Evolutionary conservation across 2,113 vertebrate species (phyloP).

Genomic region (Oryzias curvinotus): DNA sequence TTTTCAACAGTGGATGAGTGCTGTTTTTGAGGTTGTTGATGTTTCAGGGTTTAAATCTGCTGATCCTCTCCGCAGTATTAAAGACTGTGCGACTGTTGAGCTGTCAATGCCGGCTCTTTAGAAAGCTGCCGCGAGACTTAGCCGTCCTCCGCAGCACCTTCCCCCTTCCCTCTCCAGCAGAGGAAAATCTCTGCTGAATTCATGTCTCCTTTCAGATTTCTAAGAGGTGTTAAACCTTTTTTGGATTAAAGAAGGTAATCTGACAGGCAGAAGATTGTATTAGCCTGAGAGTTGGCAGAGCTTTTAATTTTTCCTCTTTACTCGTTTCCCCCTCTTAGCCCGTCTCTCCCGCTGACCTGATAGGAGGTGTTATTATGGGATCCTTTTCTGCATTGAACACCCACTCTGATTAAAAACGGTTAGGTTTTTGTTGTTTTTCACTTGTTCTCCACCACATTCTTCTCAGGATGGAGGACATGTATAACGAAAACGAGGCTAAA

Average conservation of each 20-base stretch:
- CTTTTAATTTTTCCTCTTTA: slow-evolving; percentile 73
- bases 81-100: slow-evolving; percentile 37
- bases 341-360: slow-evolving; percentile 64
- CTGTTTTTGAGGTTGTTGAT: slow-evolving; percentile 6
- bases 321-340: slow-evolving; percentile 48
- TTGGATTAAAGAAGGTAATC: slow-evolving; percentile 81
- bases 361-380: slow-evolving; percentile 71
- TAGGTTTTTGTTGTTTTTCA: no score
- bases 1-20: background rate
- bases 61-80: slow-evolving; percentile 53
- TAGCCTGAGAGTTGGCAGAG: slow-evolving; percentile 75
- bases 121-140: slow-evolving; percentile 64
- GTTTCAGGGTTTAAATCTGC: slow-evolving; percentile 14
- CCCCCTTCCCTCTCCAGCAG: slow-evolving; percentile 51
- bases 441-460: no score
- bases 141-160: slow-evolving; percentile 50
- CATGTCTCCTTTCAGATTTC: slow-evolving; percentile 76
- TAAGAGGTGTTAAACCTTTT: slow-evolving; percentile 79
- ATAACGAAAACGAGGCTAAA: no score
- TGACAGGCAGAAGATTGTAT: slow-evolving; percentile 81
- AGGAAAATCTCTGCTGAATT: slow-evolving; percentile 74
- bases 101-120: slow-evolving; percentile 62
- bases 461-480: no score
- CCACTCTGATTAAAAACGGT: no score
- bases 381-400: slow-evolving; percentile 41